phyloP scores from a whole-genome alignment of 2,797 vertebrate genomes.

The Typhlichthys eigenmanni region DNA sequence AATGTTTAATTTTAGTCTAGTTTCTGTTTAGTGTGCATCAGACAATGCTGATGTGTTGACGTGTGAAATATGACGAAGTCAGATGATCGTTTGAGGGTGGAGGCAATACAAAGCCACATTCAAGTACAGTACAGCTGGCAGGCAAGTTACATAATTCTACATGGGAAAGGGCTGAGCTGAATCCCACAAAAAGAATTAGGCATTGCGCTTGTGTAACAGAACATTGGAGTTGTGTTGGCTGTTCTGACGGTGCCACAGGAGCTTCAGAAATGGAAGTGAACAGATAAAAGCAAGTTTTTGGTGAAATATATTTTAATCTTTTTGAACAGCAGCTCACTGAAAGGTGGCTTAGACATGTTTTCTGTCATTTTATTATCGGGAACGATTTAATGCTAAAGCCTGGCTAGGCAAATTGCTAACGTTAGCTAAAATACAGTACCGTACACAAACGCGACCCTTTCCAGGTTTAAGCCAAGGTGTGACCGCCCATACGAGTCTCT shows the following conservation, averaged over 20 bases:
- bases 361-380: background rate
- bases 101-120: background rate
- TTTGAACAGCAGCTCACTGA: too few relatives aligned
- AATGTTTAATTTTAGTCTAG: background rate
- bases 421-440: too few relatives aligned
- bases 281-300: background rate
- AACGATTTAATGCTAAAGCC: background rate
- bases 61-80: background rate
- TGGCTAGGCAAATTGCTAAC: constrained; percentile 17
- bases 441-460: constrained; percentile 15
- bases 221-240: constrained; percentile 16
- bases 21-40: background rate
- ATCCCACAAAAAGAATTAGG: background rate
- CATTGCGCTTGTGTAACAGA: constrained; percentile 52
- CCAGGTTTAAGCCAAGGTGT: constrained; percentile 2
- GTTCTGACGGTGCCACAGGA: constrained; percentile 38
- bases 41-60: background rate
- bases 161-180: background rate
- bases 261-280: background rate
- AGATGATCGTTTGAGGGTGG: background rate
- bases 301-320: background rate
- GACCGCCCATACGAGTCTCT: constrained; percentile 7
- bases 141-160: constrained; percentile 15
- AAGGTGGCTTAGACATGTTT: too few relatives aligned
- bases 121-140: constrained; percentile 11